Evolutionary conservation across 2,888 invertebrate genomes (phyloP).

Genomic region (Diarsia rubi): DNA sequence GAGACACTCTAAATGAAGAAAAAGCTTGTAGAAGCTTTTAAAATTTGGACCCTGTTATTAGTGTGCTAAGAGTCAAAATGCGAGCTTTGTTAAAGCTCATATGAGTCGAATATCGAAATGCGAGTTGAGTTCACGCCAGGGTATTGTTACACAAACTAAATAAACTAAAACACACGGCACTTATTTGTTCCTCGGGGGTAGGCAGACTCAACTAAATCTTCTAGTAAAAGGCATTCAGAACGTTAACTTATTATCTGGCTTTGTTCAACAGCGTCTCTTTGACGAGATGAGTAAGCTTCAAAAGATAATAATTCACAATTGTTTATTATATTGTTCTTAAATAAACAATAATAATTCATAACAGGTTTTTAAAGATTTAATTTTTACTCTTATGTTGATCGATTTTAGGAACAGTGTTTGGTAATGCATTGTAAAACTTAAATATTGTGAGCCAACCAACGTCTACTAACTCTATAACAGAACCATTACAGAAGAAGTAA

Average conservation of each 20-base stretch:
- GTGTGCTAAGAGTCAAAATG: slow-evolving; percentile 74
- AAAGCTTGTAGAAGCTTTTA: slow-evolving; percentile 54
- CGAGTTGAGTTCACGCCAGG: slow-evolving; percentile 75
- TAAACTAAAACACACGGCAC: slow-evolving; percentile 79
- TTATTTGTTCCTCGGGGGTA: slow-evolving; percentile 82
- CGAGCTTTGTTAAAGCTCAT: slow-evolving; percentile 41
- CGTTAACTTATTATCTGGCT: slow-evolving; percentile 62
- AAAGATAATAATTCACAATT: slow-evolving; percentile 44
- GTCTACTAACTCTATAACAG: neutral
- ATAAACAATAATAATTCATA: slow-evolving; percentile 38
- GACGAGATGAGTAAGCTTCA: slow-evolving; percentile 51
- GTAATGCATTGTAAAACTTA: neutral
- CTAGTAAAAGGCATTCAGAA: slow-evolving; percentile 61
- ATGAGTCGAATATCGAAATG: slow-evolving; percentile 74
- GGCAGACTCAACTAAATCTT: slow-evolving; percentile 73
- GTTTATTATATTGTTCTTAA: slow-evolving; percentile 27
- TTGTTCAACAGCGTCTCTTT: slow-evolving; percentile 50
- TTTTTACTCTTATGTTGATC: neutral
- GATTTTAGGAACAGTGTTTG: neutral
- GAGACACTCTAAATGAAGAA: slow-evolving; percentile 76
- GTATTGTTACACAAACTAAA: slow-evolving; percentile 83
- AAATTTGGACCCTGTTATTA: slow-evolving; percentile 71
- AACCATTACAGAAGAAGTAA: neutral
- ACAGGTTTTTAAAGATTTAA: neutral
- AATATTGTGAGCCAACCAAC: neutral